Conservation (phyloP, 1,140 invertebrate genomes). For the Globodera ellingtonae region DNA sequence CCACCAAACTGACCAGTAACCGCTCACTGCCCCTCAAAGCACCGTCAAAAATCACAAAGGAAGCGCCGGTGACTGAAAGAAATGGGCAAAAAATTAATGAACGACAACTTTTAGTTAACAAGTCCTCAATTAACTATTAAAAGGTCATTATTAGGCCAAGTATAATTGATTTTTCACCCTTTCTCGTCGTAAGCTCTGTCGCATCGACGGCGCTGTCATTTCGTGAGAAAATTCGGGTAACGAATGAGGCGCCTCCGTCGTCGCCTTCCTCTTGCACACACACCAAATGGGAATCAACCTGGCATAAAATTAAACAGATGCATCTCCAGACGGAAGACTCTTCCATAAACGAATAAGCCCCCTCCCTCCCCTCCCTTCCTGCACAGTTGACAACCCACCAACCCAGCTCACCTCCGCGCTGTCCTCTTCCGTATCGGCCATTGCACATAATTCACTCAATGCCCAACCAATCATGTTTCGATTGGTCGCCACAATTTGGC, state of each 20-base stretch:
- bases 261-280: slow-evolving; percentile 32
- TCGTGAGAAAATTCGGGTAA: slow-evolving; percentile 33
- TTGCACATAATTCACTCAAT: slow-evolving; percentile 16
- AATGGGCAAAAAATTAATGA: neutral
- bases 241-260: neutral
- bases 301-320: neutral
- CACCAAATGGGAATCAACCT: slow-evolving; percentile 35
- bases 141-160: neutral
- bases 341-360: neutral
- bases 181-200: neutral
- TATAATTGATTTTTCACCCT: neutral
- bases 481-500: slow-evolving; percentile 31
- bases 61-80: slow-evolving; percentile 42
- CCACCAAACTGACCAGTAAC: slow-evolving; percentile 38
- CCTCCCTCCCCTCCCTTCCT: slow-evolving; percentile 28
- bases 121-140: neutral
- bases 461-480: slow-evolving; percentile 43
- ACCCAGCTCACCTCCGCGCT: neutral
- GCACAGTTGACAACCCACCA: neutral
- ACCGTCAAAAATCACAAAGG: slow-evolving; percentile 44
- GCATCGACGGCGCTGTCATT: neutral
- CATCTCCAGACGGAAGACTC: too few species aligned
- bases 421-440: neutral
- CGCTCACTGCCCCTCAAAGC: slow-evolving; percentile 36
- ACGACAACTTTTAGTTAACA: neutral